Evolutionary conservation across 2,888 invertebrate species (phyloP).

Genomic region (Bhutanitis thaidina): DNA sequence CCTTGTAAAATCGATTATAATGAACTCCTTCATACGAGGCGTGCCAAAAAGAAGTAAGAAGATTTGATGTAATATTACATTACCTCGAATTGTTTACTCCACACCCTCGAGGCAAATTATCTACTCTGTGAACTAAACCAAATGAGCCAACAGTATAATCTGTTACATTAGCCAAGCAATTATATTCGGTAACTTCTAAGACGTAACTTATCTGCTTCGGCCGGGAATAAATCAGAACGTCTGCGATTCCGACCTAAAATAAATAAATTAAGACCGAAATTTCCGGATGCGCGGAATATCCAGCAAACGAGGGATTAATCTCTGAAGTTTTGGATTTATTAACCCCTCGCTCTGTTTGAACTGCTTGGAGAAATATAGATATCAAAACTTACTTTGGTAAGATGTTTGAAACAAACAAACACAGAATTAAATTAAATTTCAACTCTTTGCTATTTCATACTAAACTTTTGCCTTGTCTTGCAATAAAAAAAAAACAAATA

Average conservation of each 20-base stretch:
- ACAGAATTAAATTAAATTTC: background rate
- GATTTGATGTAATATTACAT: too few relatives aligned
- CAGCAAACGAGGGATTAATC: slow-evolving; percentile 36
- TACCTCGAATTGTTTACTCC: too few relatives aligned
- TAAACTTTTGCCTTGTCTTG: too few relatives aligned
- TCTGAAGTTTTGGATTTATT: slow-evolving; percentile 41
- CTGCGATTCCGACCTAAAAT: slow-evolving; percentile 20
- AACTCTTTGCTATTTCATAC: too few relatives aligned
- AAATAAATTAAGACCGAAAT: slow-evolving; percentile 15
- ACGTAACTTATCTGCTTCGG: background rate
- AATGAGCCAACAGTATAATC: background rate
- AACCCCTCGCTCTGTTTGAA: slow-evolving; percentile 13
- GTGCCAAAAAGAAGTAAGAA: too few relatives aligned
- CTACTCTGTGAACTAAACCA: too few relatives aligned
- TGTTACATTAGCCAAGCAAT: background rate
- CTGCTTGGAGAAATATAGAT: slow-evolving; percentile 7
- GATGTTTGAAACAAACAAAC: background rate
- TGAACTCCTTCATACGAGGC: too few relatives aligned
- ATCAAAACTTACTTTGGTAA: slow-evolving; percentile 6
- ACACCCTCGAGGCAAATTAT: too few relatives aligned
- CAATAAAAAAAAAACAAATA: too few relatives aligned
- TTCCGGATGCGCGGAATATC: slow-evolving; percentile 22
- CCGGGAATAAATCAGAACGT: slow-evolving; percentile 29
- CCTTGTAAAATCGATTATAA: too few relatives aligned
- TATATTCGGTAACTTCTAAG: slow-evolving; percentile 1